Evolutionary conservation across 2,797 vertebrate genomes (phyloP), one percentile per base, ranked within the genome.

Genomic region (Takifugu ocellatus): DNA sequence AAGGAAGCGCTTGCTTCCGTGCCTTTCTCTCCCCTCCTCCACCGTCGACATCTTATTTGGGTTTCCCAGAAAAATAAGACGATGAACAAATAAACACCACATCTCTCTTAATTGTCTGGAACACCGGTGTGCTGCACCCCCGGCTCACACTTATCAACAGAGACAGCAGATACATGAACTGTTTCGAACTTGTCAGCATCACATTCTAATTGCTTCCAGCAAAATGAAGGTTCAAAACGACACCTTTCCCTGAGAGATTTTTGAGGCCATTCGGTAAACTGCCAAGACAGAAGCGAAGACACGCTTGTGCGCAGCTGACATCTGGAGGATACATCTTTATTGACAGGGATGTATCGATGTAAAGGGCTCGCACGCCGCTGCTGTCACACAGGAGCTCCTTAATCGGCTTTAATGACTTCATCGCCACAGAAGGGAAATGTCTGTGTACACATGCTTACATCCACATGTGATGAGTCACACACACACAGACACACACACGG

Each of bases 311-410:
- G 90, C 90, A 70, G 86, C 87, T 90, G 91, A 93, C 92, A 93
- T 92, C 90, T 92, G 91, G 92, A 92, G 90, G 89, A 91, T 88
- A 93, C 90, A 86, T 91, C 91, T 92, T 92, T 92, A 93, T 93
- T 93, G 92, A 92, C 92, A 91, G 90, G 87, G 77, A 90, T 74
- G 74, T 86, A 90, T 91, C 88, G 85, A 91, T 81, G 89, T 85
- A 84, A 77, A 84, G 83, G 83, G 79, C 88, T 85, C 72, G 67
- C 76, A 79, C 79, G 51, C 76, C 25, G 65, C 82, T 73, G 81
- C 90, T 89, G 89, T 91, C 89, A 89, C 65, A 57, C 59, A 21
- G 74, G 75, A 79, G 78, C 87, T 88, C 84, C 87, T 90, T 93
- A 92, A 92, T 92, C 86, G 78, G 74, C 81, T 90, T 90, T 91